Evolutionary conservation across 2,113 vertebrate species (phyloP).

Genomic region (Hucho hucho): DNA sequence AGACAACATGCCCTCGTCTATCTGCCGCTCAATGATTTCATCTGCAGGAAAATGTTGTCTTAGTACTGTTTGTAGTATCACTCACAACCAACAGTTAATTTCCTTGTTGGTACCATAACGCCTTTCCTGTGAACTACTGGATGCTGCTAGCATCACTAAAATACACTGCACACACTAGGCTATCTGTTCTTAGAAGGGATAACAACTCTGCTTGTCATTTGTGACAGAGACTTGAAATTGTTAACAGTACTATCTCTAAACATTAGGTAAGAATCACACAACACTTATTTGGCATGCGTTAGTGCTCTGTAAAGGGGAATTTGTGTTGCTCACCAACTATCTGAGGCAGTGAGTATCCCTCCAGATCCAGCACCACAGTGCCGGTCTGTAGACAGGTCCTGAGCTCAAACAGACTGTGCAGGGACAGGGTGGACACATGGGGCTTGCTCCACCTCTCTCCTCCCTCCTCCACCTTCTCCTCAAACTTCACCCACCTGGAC

Average conservation of each 20-base stretch:
- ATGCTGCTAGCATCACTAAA: too few relatives aligned
- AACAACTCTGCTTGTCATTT: too few relatives aligned
- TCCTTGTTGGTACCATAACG: background rate
- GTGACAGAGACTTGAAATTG: too few relatives aligned
- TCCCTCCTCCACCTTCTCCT: conserved; percentile 97
- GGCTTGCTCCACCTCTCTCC: conserved; percentile 98
- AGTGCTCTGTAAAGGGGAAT: background rate
- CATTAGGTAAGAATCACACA: too few relatives aligned
- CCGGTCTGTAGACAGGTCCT: conserved; percentile 93
- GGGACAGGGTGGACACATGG: conserved; percentile 91
- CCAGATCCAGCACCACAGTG: conserved; percentile 89
- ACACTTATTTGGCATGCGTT: background rate
- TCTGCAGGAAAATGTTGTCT: conserved; percentile 65
- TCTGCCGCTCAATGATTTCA: conserved; percentile 88
- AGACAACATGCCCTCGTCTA: conserved; percentile 84
- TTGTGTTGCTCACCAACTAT: conserved; percentile 83
- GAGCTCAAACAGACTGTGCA: conserved; percentile 97
- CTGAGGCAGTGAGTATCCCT: conserved; percentile 88
- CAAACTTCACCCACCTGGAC: conserved; percentile 95
- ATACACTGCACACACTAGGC: too few relatives aligned
- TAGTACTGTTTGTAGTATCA: background rate
- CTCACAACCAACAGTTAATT: background rate
- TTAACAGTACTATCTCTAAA: too few relatives aligned
- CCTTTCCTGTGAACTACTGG: too few relatives aligned
- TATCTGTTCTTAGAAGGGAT: too few relatives aligned